Conservation (phyloP, 2,888 invertebrate species). For the Sarcophaga rosellei region DNA sequence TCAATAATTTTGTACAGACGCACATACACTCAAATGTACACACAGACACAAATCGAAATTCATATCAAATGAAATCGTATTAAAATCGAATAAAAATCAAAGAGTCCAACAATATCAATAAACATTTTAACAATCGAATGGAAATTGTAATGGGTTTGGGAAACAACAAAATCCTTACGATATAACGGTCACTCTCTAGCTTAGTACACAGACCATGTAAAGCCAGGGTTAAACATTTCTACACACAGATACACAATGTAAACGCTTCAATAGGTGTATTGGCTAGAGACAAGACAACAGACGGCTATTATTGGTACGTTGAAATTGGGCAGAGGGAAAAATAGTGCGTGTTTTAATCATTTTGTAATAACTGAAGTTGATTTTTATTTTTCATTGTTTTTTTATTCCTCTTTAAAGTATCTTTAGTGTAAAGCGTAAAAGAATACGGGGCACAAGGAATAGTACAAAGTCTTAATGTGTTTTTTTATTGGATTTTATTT, state of each 20-base stretch:
- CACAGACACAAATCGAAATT: slow-evolving; percentile 56
- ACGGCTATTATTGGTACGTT: neutral
- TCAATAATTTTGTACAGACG: slow-evolving; percentile 45
- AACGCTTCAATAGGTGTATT: neutral
- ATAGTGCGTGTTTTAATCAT: slow-evolving; percentile 58
- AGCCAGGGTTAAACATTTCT: neutral
- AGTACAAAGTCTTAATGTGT: neutral
- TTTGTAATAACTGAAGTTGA: slow-evolving; percentile 22
- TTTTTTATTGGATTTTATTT: neutral
- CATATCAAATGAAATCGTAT: neutral
- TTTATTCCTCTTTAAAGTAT: neutral
- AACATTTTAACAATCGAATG: neutral
- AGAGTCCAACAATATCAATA: slow-evolving; percentile 18
- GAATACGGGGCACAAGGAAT: neutral
- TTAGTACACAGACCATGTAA: slow-evolving; percentile 33
- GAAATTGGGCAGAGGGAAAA: slow-evolving; percentile 7
- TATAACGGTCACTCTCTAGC: slow-evolving; percentile 48
- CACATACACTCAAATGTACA: slow-evolving; percentile 20
- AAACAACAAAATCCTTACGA: slow-evolving; percentile 49
- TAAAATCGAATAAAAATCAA: neutral
- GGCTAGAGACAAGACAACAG: neutral
- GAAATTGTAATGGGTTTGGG: slow-evolving; percentile 29
- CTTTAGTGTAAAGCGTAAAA: neutral
- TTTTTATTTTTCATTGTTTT: slow-evolving; percentile 2
- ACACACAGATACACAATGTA: neutral